These are phyloP conservation scores for Tragelaphus strepsiceros DNA, from an alignment of 2,113 vertebrate species.

Conservation along the genomic window DNA sequence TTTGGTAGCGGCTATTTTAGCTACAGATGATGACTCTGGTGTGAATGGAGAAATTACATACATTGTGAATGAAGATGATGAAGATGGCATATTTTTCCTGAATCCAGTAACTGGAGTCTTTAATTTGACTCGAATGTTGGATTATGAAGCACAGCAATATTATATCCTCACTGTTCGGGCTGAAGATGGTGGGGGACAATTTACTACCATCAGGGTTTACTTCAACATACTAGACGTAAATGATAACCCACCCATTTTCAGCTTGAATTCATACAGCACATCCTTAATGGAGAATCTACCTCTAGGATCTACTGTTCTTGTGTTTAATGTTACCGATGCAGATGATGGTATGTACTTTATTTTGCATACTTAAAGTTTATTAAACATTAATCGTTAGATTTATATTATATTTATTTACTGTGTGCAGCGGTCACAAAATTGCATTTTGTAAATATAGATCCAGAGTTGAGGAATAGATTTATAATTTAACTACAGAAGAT, in stretches of 20 bases:
- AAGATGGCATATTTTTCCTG: constrained; percentile 91
- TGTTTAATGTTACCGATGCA: constrained; percentile 86
- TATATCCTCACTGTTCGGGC: constrained; percentile 91
- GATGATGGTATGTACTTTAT: constrained; percentile 87
- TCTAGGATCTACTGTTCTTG: constrained; percentile 85
- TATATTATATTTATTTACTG: neutral
- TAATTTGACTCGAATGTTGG: constrained; percentile 89
- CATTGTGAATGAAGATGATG: constrained; percentile 91
- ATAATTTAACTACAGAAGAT: neutral
- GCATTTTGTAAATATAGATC: neutral
- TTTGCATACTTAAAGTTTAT: neutral
- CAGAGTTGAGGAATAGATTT: neutral
- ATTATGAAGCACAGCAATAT: constrained; percentile 91
- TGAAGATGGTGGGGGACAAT: constrained; percentile 90
- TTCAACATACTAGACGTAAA: constrained; percentile 96
- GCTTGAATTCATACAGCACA: constrained; percentile 83
- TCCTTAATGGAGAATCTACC: constrained; percentile 90
- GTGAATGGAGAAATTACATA: constrained; percentile 95
- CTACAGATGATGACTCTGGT: constrained; percentile 93
- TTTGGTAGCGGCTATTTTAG: constrained; percentile 94
- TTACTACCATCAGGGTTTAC: constrained; percentile 89
- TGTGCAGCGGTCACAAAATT: neutral
- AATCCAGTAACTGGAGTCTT: constrained; percentile 96
- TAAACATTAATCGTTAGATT: neutral
- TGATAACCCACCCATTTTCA: constrained; percentile 90